Base-by-base conservation (phyloP, 2,113 vertebrate species). In the Antechinus stuartii region DNA sequence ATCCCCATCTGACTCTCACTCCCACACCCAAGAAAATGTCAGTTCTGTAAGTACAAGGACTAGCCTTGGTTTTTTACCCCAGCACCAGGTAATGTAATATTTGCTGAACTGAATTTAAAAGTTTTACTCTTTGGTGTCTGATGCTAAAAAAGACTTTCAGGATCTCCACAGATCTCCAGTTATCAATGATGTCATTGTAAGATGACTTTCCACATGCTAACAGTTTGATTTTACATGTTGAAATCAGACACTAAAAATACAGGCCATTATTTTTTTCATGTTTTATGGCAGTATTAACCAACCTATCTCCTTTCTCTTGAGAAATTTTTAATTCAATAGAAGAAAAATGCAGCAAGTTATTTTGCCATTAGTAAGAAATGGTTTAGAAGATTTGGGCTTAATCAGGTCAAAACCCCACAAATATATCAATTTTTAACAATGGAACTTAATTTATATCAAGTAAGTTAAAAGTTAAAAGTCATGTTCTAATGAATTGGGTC, bases 381-480 rank as follows among this genome's bases (percentile, higher is more conserved):
- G 68, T 89, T 54, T 94, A 91, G 68, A 93, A 97, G 61, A 91
- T 53, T 93, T 92, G 55, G 53, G 94, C 94, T 97, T 96, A 92
- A 61, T 96, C 96, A 94, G 61, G 90, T 96, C 94, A 55, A 94
- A 56, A 47, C 89, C 94, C 57, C 92, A 49, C 61, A n/a, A 76
- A 76, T 76, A n/a, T 22, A 93, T 94, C 96, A 96, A 68, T 90
- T 95, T 76, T 93, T 96, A 94, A 98, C 96, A 97, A 97, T 96
- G 94, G 96, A 96, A 93, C 94, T 96, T 98, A 97, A 97, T 97
- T 97, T 50, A 42, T 92, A 97, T 96, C n/a, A 97, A 96, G 94
- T 96, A 95, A 96, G 49, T 53, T 76, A 54, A 52, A 27, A 47
- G 91, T 49, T 57, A 95, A 95, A 92, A 76, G 92, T 92, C 53